A percentile compares a stretch with the other conserved stretches of the same genome.
Conservation (phyloP, 2,797 vertebrate genomes). For the Brachymystax lenok region DNA sequence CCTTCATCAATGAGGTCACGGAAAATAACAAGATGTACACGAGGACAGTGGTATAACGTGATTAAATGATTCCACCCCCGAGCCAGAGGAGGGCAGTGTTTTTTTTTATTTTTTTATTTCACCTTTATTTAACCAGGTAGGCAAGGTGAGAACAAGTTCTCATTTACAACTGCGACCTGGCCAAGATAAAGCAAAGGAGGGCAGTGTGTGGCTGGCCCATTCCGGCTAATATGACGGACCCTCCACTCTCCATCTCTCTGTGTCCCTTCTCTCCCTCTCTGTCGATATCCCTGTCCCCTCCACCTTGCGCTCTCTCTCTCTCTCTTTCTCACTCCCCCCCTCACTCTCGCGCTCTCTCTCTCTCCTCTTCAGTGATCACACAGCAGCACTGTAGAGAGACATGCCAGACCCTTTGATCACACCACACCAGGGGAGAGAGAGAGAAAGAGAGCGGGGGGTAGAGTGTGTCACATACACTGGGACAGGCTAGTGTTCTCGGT, state of each 20-base stretch:
- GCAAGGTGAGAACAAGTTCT: no score
- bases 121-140: no score
- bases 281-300: neutral
- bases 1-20: neutral
- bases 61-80: neutral
- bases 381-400: constrained; percentile 69
- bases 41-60: neutral
- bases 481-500: neutral
- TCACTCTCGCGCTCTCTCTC: neutral
- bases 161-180: no score
- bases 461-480: neutral
- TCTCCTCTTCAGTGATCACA: constrained; percentile 62
- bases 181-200: no score
- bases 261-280: neutral
- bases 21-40: neutral
- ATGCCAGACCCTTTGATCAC: constrained; percentile 66
- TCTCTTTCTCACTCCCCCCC: no score
- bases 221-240: neutral
- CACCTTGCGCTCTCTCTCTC: constrained; percentile 20
- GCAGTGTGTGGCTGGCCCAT: neutral
- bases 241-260: constrained; percentile 9
- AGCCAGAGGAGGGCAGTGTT: neutral
- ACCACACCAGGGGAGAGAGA: constrained; percentile 41
- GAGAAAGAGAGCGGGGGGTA: constrained; percentile 1
- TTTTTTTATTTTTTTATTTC: no score